phyloP scores from a whole-genome alignment of 2,797 vertebrate genomes.

The Cyprinodon diabolis region DNA sequence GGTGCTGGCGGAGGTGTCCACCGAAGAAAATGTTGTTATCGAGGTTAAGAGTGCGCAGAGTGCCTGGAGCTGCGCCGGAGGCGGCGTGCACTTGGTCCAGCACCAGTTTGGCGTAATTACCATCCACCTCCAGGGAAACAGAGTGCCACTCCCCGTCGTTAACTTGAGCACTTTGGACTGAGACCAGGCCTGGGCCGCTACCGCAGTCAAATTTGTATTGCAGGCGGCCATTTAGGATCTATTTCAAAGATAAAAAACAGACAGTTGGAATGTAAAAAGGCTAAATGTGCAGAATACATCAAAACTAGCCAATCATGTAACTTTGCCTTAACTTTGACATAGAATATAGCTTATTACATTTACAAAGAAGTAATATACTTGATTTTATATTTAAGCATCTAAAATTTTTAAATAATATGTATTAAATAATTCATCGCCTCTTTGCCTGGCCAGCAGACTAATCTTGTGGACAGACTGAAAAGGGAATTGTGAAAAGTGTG shows the following conservation, averaged over 20 bases:
- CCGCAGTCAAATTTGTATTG: constrained; percentile 99
- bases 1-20: constrained; percentile 88
- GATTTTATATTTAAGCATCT: constrained; percentile 13
- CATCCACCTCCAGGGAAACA: constrained; percentile 92
- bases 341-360: background rate
- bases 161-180: constrained; percentile 93
- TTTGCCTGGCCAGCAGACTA: constrained; percentile 48
- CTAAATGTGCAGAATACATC: background rate
- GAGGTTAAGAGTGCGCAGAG: constrained; percentile 93
- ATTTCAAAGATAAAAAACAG: background rate
- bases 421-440: constrained; percentile 37
- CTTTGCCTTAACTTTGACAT: background rate
- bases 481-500: constrained; percentile 74
- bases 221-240: constrained; percentile 94
- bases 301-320: constrained; percentile 13
- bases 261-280: background rate
- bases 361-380: background rate
- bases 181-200: constrained; percentile 94
- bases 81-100: constrained; percentile 94
- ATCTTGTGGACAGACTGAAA: constrained; percentile 48
- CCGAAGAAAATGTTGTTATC: constrained; percentile 93
- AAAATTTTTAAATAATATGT: constrained; percentile 15
- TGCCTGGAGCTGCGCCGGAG: constrained; percentile 93
- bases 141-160: constrained; percentile 97
- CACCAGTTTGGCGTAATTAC: constrained; percentile 93